Percentiles rank a stretch among this genome's conserved stretches.
Conservation (phyloP, 1,140 invertebrate genomes). For the Orchesella cincta region DNA sequence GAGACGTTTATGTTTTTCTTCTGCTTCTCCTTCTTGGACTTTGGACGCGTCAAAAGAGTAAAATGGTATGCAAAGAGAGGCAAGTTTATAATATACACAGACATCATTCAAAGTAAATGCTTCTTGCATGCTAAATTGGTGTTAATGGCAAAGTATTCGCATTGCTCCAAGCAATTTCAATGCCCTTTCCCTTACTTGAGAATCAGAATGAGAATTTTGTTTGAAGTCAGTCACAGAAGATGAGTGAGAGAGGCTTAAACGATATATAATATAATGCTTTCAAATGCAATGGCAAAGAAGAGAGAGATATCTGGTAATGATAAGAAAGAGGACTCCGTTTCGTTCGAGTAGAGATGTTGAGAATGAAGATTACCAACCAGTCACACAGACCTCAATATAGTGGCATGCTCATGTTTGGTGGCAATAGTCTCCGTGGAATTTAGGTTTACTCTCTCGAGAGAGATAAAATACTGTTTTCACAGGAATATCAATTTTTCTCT, state of each 20-base stretch:
- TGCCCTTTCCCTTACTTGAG: background rate
- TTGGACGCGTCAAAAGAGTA: background rate
- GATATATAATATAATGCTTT: background rate
- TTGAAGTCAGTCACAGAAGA: background rate
- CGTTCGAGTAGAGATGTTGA: background rate
- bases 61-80: background rate
- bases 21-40: background rate
- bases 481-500: background rate
- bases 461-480: background rate
- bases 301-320: background rate
- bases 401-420: background rate
- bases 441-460: background rate
- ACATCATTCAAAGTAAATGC: too few relatives aligned
- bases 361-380: background rate
- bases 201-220: background rate
- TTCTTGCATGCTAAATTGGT: constrained; percentile 8
- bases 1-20: background rate
- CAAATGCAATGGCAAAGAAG: background rate
- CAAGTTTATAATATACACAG: background rate
- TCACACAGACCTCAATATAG: background rate
- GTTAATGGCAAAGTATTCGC: background rate
- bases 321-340: background rate
- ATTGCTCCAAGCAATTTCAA: constrained; percentile 2
- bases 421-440: background rate
- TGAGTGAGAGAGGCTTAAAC: background rate